Percentiles rank a stretch among this genome's conserved stretches.
These are phyloP conservation scores for Aleiodes alternator DNA, from an alignment of 2,888 invertebrate species.

Conservation along the genomic window DNA sequence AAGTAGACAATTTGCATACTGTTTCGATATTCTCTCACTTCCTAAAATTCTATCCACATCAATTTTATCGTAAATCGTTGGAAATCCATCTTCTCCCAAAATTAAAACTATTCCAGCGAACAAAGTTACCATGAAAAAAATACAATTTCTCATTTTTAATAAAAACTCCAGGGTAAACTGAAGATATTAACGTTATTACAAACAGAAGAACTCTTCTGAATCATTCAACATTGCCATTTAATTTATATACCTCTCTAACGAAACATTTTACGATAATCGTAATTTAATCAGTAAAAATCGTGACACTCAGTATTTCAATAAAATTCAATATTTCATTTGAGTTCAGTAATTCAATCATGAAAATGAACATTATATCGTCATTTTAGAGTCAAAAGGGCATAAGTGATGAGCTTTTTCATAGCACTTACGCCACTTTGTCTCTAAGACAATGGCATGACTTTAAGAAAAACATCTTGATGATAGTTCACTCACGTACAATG, in stretches of 20 bases:
- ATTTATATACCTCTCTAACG: no score
- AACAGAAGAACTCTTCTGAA: background rate
- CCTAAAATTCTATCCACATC: constrained; percentile 51
- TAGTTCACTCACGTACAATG: background rate
- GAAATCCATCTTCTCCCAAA: constrained; percentile 45
- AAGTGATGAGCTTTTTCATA: no score
- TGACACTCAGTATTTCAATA: background rate
- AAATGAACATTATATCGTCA: no score
- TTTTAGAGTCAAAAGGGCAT: no score
- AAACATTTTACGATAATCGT: no score
- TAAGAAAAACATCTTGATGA: no score
- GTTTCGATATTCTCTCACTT: constrained; percentile 51
- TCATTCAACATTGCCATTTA: no score
- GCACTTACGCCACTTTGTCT: no score
- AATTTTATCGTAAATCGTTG: constrained; percentile 48
- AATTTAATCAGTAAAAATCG: background rate
- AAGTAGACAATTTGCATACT: constrained; percentile 57
- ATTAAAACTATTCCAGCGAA: background rate
- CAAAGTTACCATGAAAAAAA: background rate
- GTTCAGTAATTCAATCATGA: no score
- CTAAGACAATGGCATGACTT: no score
- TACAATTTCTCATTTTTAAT: background rate
- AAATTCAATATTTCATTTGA: no score
- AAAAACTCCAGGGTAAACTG: no score
- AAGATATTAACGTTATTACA: background rate